A percentile compares a stretch with the other conserved stretches of the same genome.
Conservation (phyloP, 1,140 invertebrate species). For the Chymomyza costata region DNA sequence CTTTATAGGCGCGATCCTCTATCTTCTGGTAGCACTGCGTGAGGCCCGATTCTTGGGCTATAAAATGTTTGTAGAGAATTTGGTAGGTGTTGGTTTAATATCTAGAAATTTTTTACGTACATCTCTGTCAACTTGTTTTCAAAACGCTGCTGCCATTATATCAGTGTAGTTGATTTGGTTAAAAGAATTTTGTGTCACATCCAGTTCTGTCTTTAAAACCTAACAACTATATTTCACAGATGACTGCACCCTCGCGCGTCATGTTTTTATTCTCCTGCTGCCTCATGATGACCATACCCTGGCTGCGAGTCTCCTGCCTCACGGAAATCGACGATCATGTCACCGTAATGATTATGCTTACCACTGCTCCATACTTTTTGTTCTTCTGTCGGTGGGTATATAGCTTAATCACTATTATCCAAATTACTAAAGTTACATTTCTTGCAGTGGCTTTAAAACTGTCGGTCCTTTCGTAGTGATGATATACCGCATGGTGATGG, state of each 20-base stretch:
- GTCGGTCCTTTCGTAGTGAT: conserved; percentile 99
- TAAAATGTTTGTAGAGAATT: conserved; percentile 93
- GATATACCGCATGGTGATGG: conserved; percentile 99
- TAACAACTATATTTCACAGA: conserved; percentile 80
- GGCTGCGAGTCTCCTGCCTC: conserved; percentile 87
- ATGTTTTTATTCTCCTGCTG: conserved; percentile 96
- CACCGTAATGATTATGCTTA: conserved; percentile 94
- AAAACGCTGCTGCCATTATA: too few relatives aligned
- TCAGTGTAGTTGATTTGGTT: neutral
- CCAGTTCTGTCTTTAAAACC: neutral
- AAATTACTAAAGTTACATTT: neutral
- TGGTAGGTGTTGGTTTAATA: conserved; percentile 78
- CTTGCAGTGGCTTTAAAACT: conserved; percentile 93
- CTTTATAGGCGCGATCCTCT: conserved; percentile 85
- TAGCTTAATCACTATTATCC: neutral
- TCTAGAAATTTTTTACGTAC: neutral
- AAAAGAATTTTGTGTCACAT: neutral
- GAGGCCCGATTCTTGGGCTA: conserved; percentile 89
- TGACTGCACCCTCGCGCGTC: conserved; percentile 88
- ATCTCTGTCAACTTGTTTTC: too few relatives aligned
- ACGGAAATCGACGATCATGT: conserved; percentile 92
- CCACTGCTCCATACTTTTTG: conserved; percentile 97
- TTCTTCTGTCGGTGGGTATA: conserved; percentile 92
- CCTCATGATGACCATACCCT: conserved; percentile 89
- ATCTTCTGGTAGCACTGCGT: conserved; percentile 86